Evolutionary conservation across 2,113 vertebrate genomes (phyloP), one percentile per base, ranked within the genome.

Genomic region (Mionectes macconnelli): DNA sequence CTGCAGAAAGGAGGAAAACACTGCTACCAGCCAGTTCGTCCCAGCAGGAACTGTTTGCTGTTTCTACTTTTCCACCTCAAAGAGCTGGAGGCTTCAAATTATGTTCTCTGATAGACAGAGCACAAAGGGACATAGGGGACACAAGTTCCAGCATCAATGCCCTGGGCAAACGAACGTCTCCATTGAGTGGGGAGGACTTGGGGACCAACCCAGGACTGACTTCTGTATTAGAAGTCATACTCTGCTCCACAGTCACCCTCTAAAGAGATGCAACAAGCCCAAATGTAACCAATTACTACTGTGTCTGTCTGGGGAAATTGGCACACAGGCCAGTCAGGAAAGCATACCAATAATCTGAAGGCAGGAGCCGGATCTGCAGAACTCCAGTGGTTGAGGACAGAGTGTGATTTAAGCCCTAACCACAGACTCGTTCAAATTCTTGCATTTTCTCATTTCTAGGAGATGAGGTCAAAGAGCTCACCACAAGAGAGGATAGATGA

Each of bases 381-480:
- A 33, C 63, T 90, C 69, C 70, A 69, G 2, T 5, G 30, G 49
- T 76, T 75, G 60, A 94, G 79, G 49, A 93, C 73, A 81, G 35
- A 62, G 14, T 21, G 37, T 39, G 73, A 95, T 82, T 82, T 79
- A 84, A 89, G 30, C 23, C 39, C 20, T 12, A 56, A 50, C 79
- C 90, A 81, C 90, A 77, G 77, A 75, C 56, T 90, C 4, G 7
- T 59, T 77, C 47, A 70, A 91, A 88, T 84, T 92, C 82, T 42
- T 85, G 79, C 64, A 60, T 84, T 81, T 86, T 64, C 60, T 83
- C 68, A 88, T 74, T 96, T 96, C 91, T 75, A 90, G 88, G 79
- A 93, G 82, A 94, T 90, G 90, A 94, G 49, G 90, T 88, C 85
- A 79, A 95, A 91, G 85, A 96, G 56, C 85, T 95, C 28, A 74